Evolutionary conservation across 2,113 vertebrate species (phyloP).

Genomic region (Ceratotherium simum): DNA sequence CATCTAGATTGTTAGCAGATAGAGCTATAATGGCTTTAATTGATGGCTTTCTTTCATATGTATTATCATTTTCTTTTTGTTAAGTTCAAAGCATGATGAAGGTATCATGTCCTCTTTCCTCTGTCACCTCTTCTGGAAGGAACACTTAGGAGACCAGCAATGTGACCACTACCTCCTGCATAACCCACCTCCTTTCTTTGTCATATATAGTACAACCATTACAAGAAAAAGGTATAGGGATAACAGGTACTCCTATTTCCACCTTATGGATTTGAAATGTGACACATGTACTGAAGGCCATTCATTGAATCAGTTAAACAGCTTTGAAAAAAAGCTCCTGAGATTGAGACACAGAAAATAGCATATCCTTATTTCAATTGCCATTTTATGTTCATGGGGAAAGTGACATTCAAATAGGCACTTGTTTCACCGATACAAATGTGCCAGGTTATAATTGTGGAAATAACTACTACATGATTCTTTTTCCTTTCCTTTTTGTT

Average conservation of each 20-base stretch:
- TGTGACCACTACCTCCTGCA: background rate
- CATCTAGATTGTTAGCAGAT: background rate
- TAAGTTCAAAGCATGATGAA: background rate
- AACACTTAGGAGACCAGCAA: background rate
- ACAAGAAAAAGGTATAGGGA: background rate
- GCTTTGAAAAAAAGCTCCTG: background rate
- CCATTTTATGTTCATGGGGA: background rate
- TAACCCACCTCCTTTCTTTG: background rate
- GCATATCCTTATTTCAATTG: slow-evolving; percentile 54
- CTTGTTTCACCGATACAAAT: slow-evolving; percentile 33
- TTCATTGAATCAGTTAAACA: slow-evolving; percentile 42
- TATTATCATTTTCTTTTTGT: background rate
- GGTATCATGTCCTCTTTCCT: background rate
- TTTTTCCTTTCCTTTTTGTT: background rate
- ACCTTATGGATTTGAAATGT: background rate
- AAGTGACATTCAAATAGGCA: slow-evolving; percentile 30
- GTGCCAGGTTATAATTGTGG: background rate
- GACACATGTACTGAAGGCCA: background rate
- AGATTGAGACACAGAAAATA: background rate
- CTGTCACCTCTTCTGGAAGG: background rate
- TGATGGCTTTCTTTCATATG: background rate
- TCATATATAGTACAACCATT: background rate
- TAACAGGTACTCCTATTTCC: background rate
- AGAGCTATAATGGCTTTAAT: background rate
- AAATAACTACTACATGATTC: background rate